Conservation (phyloP, 2,888 invertebrate species). For the Hymenopus coronatus region DNA sequence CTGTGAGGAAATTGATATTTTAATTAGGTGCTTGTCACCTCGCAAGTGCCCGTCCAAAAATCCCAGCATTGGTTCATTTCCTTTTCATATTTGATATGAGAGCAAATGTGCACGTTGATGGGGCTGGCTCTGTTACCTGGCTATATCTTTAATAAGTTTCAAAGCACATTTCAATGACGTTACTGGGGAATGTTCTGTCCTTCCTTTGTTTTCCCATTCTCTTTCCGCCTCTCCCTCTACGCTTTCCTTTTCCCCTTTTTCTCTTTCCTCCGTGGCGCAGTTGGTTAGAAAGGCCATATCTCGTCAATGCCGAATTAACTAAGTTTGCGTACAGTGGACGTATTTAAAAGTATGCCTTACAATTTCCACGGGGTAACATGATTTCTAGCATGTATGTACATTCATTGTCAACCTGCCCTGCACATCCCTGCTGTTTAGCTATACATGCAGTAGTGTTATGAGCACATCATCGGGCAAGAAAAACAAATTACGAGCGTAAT, state of each 20-base stretch:
- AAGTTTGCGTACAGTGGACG: too few species aligned
- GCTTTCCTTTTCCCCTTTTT: neutral
- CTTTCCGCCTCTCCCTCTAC: neutral
- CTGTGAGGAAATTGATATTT: neutral
- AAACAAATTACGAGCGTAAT: too few species aligned
- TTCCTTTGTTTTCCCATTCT: neutral
- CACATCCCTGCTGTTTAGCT: too few species aligned
- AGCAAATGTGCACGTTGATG: neutral
- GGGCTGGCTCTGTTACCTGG: neutral
- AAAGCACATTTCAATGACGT: neutral
- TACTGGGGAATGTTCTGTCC: neutral
- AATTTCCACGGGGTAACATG: too few species aligned
- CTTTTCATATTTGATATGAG: neutral
- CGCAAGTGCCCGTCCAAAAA: neutral
- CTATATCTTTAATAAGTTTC: neutral
- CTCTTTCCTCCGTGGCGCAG: neutral
- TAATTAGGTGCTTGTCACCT: neutral
- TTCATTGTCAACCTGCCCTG: too few species aligned
- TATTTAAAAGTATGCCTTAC: too few species aligned
- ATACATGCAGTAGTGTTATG: too few species aligned
- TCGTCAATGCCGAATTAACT: too few species aligned
- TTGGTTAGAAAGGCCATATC: neutral
- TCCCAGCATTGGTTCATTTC: neutral
- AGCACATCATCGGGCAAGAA: too few species aligned
- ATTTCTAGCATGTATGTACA: too few species aligned